A percentile compares a stretch with the other conserved stretches of the same genome.
phyloP scores from a whole-genome alignment of 2,797 vertebrate genomes.

The Erpetoichthys calabaricus region DNA sequence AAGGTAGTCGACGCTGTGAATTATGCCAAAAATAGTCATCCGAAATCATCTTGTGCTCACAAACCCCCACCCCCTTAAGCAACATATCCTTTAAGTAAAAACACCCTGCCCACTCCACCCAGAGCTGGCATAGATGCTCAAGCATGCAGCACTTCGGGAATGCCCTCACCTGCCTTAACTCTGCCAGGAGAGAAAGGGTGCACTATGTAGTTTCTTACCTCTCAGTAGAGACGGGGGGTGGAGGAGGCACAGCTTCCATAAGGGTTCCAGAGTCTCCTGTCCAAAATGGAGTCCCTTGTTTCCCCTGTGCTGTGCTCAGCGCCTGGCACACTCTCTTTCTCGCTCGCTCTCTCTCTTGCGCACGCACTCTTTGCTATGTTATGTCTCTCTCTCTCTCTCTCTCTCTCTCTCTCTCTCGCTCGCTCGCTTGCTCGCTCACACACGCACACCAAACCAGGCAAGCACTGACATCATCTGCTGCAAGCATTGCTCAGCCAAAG shows the following conservation, averaged over 20 bases:
- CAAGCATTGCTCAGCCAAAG: too few species aligned
- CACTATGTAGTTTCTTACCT: slow-evolving; percentile 10
- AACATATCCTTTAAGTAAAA: background rate
- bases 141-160: too few species aligned
- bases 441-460: slow-evolving; percentile 14
- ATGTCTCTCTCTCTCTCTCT: slow-evolving; percentile 2
- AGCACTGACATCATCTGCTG: slow-evolving; percentile 26
- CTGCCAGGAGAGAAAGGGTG: background rate
- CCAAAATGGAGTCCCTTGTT: slow-evolving; percentile 14
- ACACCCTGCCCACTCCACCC: background rate
- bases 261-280: slow-evolving; percentile 13
- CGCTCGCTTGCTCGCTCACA: slow-evolving; percentile 11
- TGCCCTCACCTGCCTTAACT: too few species aligned
- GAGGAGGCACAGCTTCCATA: slow-evolving; percentile 6
- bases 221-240: slow-evolving; percentile 4
- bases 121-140: too few species aligned
- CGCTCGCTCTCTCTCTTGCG: background rate
- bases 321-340: slow-evolving; percentile 12
- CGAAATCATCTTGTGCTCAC: too few species aligned
- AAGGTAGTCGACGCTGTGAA: too few species aligned
- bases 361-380: too few species aligned
- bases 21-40: too few species aligned
- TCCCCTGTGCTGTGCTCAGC: slow-evolving; percentile 14
- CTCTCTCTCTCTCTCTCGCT: slow-evolving; percentile 6
- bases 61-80: too few species aligned